Evolutionary conservation across 2,888 invertebrate genomes (phyloP).

Genomic region (Opisthograptis luteolata): DNA sequence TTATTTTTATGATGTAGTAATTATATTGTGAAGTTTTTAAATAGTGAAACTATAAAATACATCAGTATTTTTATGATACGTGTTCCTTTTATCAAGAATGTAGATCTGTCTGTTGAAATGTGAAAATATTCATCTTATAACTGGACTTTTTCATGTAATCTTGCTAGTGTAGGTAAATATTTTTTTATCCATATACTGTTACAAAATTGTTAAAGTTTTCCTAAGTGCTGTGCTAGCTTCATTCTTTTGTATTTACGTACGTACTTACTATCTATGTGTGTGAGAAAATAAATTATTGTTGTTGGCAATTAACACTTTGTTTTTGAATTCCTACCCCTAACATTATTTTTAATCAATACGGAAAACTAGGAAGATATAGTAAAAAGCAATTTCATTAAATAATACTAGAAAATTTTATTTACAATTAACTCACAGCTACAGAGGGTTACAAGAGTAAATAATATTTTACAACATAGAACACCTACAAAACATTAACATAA

Average conservation of each 20-base stretch:
- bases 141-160: conserved; percentile 13
- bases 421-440: conserved; percentile 57
- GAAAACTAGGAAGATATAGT: conserved; percentile 6
- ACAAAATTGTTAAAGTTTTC: conserved; percentile 36
- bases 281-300: conserved; percentile 81
- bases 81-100: background rate
- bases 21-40: background rate
- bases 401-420: conserved; percentile 55
- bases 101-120: conserved; percentile 2
- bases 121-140: conserved; percentile 26
- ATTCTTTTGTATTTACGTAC: conserved; percentile 58
- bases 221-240: conserved; percentile 71
- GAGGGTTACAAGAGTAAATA: conserved; percentile 19
- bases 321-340: background rate
- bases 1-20: background rate
- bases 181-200: conserved; percentile 38
- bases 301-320: conserved; percentile 60
- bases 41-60: background rate
- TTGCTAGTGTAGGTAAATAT: conserved; percentile 28
- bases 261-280: conserved; percentile 62
- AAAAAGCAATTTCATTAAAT: conserved; percentile 40
- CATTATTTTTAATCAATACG: background rate
- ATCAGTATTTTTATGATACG: conserved; percentile 1
- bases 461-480: conserved; percentile 5
- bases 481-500: conserved; percentile 6